Evolutionary conservation across 2,113 vertebrate species (phyloP).

Genomic region (Cettia cetti): DNA sequence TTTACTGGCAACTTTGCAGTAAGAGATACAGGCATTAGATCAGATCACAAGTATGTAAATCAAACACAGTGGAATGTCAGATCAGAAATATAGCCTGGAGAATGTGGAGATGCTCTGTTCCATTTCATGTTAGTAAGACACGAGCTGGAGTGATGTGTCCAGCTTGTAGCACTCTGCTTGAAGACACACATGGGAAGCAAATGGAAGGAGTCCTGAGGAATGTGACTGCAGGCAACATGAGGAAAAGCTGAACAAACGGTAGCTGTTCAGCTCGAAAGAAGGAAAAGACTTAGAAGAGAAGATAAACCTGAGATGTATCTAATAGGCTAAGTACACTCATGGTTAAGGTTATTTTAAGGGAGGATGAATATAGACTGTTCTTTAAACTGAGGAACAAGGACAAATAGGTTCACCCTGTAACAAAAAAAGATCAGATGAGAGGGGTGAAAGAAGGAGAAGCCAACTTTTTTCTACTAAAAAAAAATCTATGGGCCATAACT

Average conservation of each 20-base stretch:
- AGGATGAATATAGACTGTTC: neutral
- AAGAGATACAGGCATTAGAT: neutral
- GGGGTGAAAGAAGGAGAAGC: neutral
- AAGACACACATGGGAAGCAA: neutral
- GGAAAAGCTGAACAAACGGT: neutral
- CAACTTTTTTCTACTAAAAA: neutral
- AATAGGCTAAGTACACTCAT: neutral
- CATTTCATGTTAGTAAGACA: neutral
- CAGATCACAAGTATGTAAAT: neutral
- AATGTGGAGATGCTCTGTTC: neutral
- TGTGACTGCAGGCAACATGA: neutral
- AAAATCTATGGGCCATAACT: neutral
- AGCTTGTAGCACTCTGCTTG: neutral
- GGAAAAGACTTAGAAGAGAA: neutral
- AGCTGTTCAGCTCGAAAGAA: neutral
- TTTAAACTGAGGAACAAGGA: neutral
- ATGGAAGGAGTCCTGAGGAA: neutral
- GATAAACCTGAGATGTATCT: neutral
- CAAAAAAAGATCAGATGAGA: neutral
- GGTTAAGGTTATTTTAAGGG: neutral
- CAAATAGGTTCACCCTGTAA: neutral
- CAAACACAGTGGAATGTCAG: neutral
- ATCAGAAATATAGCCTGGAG: neutral
- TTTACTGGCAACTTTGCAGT: neutral
- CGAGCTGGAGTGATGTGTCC: neutral